Evolutionary conservation across 2,113 vertebrate genomes (phyloP).

Genomic region (Campylorhamphus procurvoides): DNA sequence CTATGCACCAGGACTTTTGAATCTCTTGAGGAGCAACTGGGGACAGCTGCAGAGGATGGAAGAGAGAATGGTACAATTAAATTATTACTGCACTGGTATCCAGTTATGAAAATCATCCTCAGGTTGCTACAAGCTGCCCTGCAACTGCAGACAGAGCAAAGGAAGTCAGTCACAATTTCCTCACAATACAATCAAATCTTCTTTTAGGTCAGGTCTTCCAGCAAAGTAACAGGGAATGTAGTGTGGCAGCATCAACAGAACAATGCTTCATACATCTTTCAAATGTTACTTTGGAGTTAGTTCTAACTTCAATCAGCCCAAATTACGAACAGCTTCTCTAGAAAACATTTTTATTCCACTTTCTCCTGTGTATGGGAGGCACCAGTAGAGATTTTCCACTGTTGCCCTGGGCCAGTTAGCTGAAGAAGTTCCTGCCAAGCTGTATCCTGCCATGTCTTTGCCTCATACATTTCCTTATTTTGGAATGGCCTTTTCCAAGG

Average conservation of each 20-base stretch:
- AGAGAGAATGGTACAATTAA: neutral
- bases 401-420: neutral
- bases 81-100: neutral
- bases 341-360: neutral
- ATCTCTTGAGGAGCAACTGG: neutral
- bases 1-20: neutral
- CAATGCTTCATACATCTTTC: fast-evolving
- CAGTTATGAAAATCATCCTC: neutral
- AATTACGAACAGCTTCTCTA: neutral
- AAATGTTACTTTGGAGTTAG: neutral
- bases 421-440: neutral
- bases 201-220: neutral
- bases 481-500: neutral
- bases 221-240: neutral
- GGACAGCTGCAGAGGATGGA: conserved; percentile 25
- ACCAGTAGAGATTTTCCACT: neutral
- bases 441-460: neutral
- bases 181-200: neutral
- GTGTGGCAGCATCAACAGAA: neutral
- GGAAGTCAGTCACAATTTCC: neutral
- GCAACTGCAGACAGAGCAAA: neutral
- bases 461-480: neutral
- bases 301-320: neutral
- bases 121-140: neutral
- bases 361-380: neutral